A percentile compares a stretch with the other conserved stretches of the same genome.
Conservation (phyloP, 2,888 invertebrate species). For the Brachyptera risi region DNA sequence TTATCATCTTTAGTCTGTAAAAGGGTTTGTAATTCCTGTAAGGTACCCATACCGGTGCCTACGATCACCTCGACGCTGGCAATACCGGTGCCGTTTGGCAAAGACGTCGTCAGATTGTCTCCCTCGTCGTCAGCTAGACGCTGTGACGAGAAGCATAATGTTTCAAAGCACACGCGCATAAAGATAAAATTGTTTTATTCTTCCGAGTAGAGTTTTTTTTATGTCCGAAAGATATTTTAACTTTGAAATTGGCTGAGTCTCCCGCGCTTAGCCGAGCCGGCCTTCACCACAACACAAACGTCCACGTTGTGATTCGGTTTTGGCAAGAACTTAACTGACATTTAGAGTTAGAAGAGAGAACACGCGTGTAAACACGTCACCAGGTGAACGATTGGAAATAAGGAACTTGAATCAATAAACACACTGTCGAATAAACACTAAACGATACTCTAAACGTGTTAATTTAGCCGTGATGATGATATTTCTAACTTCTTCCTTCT, state of each 20-base stretch:
- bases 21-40: conserved; percentile 44
- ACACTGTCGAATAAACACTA: background rate
- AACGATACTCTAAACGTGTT: background rate
- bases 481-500: too few relatives aligned
- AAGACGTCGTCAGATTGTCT: conserved; percentile 42
- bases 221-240: background rate
- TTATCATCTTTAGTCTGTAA: conserved; percentile 61
- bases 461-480: background rate
- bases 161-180: conserved; percentile 90
- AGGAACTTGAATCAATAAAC: conserved; percentile 3
- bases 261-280: conserved; percentile 8
- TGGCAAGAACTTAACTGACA: conserved; percentile 4
- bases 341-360: background rate
- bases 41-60: conserved; percentile 34
- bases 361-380: background rate
- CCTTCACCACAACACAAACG: conserved; percentile 35
- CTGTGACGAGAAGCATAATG: conserved; percentile 86
- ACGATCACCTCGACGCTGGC: conserved; percentile 32
- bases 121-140: conserved; percentile 77
- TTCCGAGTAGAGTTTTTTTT: background rate
- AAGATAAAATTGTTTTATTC: conserved; percentile 45
- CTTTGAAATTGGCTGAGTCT: conserved; percentile 10
- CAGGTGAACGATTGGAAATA: background rate
- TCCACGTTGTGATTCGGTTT: conserved; percentile 18
- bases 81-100: conserved; percentile 33